phyloP scores from a whole-genome alignment of 2,888 invertebrate genomes.

The Euclidia mi region DNA sequence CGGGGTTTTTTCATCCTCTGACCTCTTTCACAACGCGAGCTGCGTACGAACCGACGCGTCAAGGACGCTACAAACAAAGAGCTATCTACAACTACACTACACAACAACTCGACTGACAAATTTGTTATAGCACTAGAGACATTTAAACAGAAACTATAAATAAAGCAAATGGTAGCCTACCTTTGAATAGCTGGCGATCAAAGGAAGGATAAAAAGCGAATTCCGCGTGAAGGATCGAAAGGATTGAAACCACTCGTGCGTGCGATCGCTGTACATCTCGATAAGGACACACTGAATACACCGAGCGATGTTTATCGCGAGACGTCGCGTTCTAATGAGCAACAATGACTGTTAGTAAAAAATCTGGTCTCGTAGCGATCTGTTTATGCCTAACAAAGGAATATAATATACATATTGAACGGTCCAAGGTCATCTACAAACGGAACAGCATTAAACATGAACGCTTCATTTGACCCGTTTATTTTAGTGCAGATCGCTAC shows the following conservation, averaged over 20 bases:
- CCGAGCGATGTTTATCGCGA: constrained; percentile 63
- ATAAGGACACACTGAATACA: constrained; percentile 67
- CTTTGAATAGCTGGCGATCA: constrained; percentile 65
- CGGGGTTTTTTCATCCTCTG: constrained; percentile 69
- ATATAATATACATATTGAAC: constrained; percentile 45
- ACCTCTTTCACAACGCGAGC: constrained; percentile 61
- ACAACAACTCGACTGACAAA: constrained; percentile 24
- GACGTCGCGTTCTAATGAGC: constrained; percentile 51
- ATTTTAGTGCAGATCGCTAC: constrained; percentile 55
- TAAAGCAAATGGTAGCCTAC: constrained; percentile 51
- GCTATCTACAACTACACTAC: constrained; percentile 13
- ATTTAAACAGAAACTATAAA: constrained; percentile 34
- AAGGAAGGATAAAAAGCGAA: constrained; percentile 72
- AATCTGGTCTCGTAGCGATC: constrained; percentile 29
- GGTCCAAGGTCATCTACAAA: constrained; percentile 50
- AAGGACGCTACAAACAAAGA: constrained; percentile 39
- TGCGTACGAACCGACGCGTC: constrained; percentile 37
- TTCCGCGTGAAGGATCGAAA: constrained; percentile 66
- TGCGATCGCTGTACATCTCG: constrained; percentile 64
- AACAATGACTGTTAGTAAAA: constrained; percentile 44
- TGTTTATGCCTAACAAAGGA: constrained; percentile 33
- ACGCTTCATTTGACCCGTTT: constrained; percentile 61
- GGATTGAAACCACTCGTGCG: constrained; percentile 70
- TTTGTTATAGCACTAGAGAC: constrained; percentile 14
- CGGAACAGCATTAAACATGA: constrained; percentile 50